Percentiles rank a stretch among this genome's conserved stretches.
Evolutionary conservation across 2,797 vertebrate species (phyloP).

Genomic region (Pipistrellus kuhlii): DNA sequence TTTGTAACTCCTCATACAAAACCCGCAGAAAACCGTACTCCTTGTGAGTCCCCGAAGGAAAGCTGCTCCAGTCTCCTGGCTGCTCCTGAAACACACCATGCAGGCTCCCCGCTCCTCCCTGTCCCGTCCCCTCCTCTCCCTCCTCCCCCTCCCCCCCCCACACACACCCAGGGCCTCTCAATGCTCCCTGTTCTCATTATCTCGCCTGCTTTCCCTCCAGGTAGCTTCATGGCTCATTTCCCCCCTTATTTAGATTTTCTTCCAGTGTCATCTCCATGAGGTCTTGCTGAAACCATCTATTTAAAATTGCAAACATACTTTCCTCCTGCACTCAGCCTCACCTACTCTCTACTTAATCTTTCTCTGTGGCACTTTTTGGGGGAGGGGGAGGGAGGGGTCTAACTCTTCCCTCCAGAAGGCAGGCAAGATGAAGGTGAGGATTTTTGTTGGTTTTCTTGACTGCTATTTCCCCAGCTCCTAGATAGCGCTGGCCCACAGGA

Average conservation of each 20-base stretch:
- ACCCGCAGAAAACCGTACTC: background rate
- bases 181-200: background rate
- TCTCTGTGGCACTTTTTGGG: background rate
- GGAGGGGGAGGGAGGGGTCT: background rate
- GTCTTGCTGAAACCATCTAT: background rate
- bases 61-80: background rate
- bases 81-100: background rate
- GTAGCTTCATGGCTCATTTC: background rate
- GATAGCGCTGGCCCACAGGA: background rate
- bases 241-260: background rate
- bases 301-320: background rate
- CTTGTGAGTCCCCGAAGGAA: background rate
- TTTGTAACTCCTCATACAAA: background rate
- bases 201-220: background rate
- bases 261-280: background rate
- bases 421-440: background rate
- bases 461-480: background rate
- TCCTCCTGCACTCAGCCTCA: background rate
- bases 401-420: background rate
- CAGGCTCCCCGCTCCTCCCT: too few relatives aligned
- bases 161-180: background rate
- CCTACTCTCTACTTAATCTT: background rate
- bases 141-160: too few relatives aligned
- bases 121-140: too few relatives aligned
- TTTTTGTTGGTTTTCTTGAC: constrained; percentile 3